phyloP scores from a whole-genome alignment of 64 coral and sea anemone species.

The Cladopsammia gracilis region DNA sequence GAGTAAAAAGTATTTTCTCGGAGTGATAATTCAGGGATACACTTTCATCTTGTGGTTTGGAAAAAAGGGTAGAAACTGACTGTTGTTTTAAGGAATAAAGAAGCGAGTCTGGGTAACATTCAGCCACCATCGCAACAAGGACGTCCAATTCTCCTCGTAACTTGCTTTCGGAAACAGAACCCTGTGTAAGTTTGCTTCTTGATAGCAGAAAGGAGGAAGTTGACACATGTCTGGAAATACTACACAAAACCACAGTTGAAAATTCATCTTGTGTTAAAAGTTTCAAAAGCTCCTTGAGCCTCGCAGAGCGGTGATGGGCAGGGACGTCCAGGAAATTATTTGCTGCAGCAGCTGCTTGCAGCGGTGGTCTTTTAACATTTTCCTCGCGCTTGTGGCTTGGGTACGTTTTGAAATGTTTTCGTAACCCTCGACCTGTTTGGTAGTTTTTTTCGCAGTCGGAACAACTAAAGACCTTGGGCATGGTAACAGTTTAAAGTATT shows the following conservation, averaged over 20 bases:
- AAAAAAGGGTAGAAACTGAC: slow-evolving; percentile 33
- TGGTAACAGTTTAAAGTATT: neutral
- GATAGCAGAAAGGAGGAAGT: slow-evolving; percentile 4
- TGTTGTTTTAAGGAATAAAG: slow-evolving; percentile 16
- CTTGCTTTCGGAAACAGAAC: slow-evolving; percentile 19
- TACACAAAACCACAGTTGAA: neutral
- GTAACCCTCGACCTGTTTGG: slow-evolving; percentile 14
- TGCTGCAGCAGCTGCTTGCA: neutral
- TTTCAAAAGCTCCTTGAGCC: slow-evolving; percentile 33
- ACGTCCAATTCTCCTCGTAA: slow-evolving; percentile 35
- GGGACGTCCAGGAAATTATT: slow-evolving; percentile 46
- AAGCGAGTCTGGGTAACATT: slow-evolving; percentile 13
- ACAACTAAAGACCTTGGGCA: slow-evolving; percentile 35
- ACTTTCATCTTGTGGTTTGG: slow-evolving; percentile 40
- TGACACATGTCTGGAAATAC: slow-evolving; percentile 26
- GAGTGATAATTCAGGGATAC: slow-evolving; percentile 1
- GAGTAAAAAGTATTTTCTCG: neutral
- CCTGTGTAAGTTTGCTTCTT: slow-evolving; percentile 22
- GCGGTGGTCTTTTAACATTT: neutral
- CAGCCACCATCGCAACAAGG: neutral
- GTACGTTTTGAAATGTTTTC: neutral
- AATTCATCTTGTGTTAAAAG: slow-evolving; percentile 16
- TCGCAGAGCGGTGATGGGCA: neutral
- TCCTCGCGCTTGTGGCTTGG: slow-evolving; percentile 15
- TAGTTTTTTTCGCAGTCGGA: neutral